Evolutionary conservation across 2,888 invertebrate species (phyloP), one percentile per base, ranked within the genome.

Genomic region (Unio pictorum): DNA sequence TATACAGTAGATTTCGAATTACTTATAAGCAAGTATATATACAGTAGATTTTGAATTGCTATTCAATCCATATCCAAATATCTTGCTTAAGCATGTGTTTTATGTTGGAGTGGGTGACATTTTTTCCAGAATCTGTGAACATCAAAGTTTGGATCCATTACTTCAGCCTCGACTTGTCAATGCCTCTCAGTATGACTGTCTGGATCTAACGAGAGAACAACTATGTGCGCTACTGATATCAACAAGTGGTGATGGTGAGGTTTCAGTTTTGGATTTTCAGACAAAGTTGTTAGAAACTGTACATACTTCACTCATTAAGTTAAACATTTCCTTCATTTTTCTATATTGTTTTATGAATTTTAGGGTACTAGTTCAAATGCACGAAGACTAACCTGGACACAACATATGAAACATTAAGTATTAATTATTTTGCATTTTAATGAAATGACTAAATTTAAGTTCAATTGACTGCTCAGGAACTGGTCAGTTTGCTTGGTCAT

Each of bases 101-200:
- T 23, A 23, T 23, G 23, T 23, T 26, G 28, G 60, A 55, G 45
- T 69, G 57, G 23, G 61, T 23, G 26, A 30, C 55, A 55, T 62
- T 57, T 18, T 28, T 23, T 58, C 7, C 23, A 45, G 34, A 64
- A 23, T 64, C 20, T 64, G 45, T n/a, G 64, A 64, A 45, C 11
- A 55, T 20, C 56, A n/a, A 8, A 55, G 67, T 64, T 61, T 70
- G 56, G 60, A 66, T 20, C 56, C 8, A 59, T 67, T 64, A n/a
- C 68, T 81, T n/a, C 84, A 85, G 67, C 85, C 85, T 3, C 67
- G 84, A 66, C 64, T 84, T 1, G 75, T 84, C 55, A 82, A 84
- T 72, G 74, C 74, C 2, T 77, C 77, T 66, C 64, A 83, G 68
- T 79, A 78, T 66, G 28, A 63, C 1, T 54, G 70, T 17, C 56